A percentile compares a stretch with the other conserved stretches of the same genome.
Conservation (phyloP, 2,888 invertebrate genomes). For the Oscheius onirici region DNA sequence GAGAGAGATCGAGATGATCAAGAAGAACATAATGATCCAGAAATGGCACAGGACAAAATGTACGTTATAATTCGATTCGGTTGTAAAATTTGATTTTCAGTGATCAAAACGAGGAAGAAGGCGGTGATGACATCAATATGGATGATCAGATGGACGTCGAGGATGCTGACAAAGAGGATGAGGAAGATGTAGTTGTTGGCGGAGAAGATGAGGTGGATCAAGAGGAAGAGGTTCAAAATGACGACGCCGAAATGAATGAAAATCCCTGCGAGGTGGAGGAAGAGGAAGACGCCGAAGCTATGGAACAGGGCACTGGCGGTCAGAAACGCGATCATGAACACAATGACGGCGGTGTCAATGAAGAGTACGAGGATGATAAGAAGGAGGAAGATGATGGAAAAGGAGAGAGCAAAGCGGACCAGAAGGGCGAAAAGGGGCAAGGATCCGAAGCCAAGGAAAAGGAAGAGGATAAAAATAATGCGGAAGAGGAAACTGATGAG, state of each 20-base stretch:
- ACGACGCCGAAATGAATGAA: constrained; percentile 51
- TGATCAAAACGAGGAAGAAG: constrained; percentile 5
- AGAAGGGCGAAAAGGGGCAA: constrained; percentile 52
- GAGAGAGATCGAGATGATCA: constrained; percentile 32
- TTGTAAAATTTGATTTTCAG: not conserved
- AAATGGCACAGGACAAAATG: constrained; percentile 65
- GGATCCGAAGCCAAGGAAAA: constrained; percentile 69
- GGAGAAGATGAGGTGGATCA: constrained; percentile 77
- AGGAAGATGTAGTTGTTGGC: constrained; percentile 70
- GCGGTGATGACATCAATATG: constrained; percentile 71
- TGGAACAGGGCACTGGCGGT: constrained; percentile 46
- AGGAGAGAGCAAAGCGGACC: constrained; percentile 48
- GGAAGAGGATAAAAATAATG: constrained; percentile 39
- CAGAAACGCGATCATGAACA: constrained; percentile 62
- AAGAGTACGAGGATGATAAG: constrained; percentile 45
- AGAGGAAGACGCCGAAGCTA: constrained; percentile 40
- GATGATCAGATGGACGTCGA: constrained; percentile 69
- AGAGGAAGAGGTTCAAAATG: constrained; percentile 72
- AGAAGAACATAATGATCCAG: constrained; percentile 72
- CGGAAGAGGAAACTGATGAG: constrained; percentile 38
- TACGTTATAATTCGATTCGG: not conserved
- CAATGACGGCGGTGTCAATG: constrained; percentile 41
- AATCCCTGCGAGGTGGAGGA: constrained; percentile 24
- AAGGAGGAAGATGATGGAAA: constrained; percentile 39
- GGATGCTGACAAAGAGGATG: constrained; percentile 21